These are phyloP conservation scores for Drosophila nasuta DNA, from an alignment of 1,140 invertebrate genomes.

Conservation along the genomic window DNA sequence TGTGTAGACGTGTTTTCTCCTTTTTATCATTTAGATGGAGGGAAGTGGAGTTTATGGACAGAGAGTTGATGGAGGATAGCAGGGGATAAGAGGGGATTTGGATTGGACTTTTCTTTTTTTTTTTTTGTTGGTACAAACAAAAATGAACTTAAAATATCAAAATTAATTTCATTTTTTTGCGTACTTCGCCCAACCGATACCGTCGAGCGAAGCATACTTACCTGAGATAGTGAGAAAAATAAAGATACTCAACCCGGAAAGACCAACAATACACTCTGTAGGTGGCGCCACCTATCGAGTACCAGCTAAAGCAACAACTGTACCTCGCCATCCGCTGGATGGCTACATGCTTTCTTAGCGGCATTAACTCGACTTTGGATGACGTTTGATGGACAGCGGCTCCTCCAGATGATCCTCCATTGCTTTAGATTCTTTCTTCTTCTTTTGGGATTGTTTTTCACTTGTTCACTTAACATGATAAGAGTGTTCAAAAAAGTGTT, in stretches of 20 bases:
- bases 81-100: conserved; percentile 1
- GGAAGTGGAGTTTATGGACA: conserved; percentile 1
- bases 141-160: conserved; percentile 74
- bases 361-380: conserved; percentile 48
- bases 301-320: conserved; percentile 67
- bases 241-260: background rate
- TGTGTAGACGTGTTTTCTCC: conserved; percentile 2
- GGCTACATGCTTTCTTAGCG: conserved; percentile 66
- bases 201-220: conserved; percentile 83
- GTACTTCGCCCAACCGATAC: conserved; percentile 82
- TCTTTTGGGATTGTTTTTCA: background rate
- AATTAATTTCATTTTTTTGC: conserved; percentile 73
- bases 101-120: conserved; percentile 13
- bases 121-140: conserved; percentile 36
- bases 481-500: background rate
- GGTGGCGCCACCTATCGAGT: conserved; percentile 30
- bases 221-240: conserved; percentile 43
- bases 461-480: conserved; percentile 55
- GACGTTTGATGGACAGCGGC: conserved; percentile 3
- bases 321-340: conserved; percentile 72
- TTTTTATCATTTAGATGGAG: conserved; percentile 5
- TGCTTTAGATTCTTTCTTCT: background rate
- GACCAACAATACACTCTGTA: conserved; percentile 8
- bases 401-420: conserved; percentile 24
- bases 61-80: conserved; percentile 23